These are phyloP conservation scores for Danionella cerebrum DNA, from an alignment of 2,113 vertebrate species.

Conservation along the genomic window DNA sequence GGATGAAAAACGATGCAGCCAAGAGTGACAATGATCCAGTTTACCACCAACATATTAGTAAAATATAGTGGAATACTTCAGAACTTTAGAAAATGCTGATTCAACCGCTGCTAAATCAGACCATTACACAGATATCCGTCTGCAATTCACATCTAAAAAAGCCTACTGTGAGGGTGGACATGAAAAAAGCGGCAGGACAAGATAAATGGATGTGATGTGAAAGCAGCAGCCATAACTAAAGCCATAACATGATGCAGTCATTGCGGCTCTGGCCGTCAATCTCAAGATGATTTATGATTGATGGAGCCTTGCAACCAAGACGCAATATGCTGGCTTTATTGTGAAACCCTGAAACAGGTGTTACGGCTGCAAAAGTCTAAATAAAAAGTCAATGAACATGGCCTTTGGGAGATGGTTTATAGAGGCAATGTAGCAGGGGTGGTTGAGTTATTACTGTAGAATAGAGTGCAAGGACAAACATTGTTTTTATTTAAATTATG, in stretches of 20 bases:
- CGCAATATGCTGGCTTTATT: neutral
- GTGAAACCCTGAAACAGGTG: neutral
- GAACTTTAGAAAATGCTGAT: too few relatives aligned
- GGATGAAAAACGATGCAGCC: neutral
- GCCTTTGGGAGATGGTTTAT: neutral
- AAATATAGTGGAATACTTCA: too few relatives aligned
- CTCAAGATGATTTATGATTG: constrained; percentile 5
- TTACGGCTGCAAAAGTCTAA: neutral
- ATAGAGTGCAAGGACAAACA: neutral
- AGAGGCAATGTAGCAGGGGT: neutral
- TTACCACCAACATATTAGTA: too few relatives aligned
- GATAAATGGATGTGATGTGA: neutral
- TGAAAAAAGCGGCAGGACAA: neutral
- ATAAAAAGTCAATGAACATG: neutral
- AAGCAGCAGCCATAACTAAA: neutral
- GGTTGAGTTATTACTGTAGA: neutral
- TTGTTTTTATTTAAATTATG: neutral
- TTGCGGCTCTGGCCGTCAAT: neutral
- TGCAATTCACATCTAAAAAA: too few relatives aligned
- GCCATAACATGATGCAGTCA: neutral
- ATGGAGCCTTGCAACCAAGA: constrained; percentile 3
- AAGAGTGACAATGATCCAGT: neutral
- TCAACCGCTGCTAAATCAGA: too few relatives aligned
- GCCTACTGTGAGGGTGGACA: neutral
- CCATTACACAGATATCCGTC: too few relatives aligned